These are phyloP conservation scores for Cynodonichthys magdalenae DNA, from an alignment of 2,797 vertebrate species.

Conservation along the genomic window DNA sequence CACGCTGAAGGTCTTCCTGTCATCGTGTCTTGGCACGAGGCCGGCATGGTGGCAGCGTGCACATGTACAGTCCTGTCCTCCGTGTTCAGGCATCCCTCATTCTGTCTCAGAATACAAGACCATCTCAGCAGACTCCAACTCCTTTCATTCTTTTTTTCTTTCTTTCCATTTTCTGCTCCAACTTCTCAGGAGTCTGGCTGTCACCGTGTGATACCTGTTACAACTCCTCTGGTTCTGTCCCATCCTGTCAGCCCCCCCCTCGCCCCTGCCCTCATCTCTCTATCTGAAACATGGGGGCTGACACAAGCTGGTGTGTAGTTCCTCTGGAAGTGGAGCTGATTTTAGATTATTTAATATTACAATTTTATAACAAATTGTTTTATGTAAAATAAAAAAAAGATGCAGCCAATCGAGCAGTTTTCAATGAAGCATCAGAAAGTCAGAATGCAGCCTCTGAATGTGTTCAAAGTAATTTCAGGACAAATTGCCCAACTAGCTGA, in stretches of 20 bases:
- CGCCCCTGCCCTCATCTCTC: slow-evolving; percentile 27
- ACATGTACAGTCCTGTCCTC: slow-evolving; percentile 63
- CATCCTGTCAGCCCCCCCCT: slow-evolving; percentile 43
- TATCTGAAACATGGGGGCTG: slow-evolving; percentile 45
- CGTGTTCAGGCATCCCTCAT: slow-evolving; percentile 70
- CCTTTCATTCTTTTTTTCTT: slow-evolving; percentile 6
- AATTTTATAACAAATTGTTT: not conserved
- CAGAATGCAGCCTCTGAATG: not conserved
- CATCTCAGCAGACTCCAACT: slow-evolving; percentile 38
- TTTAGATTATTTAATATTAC: not conserved
- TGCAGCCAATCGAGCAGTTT: not conserved
- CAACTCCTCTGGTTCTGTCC: slow-evolving; percentile 49
- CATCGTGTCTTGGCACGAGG: slow-evolving; percentile 52
- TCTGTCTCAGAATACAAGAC: slow-evolving; percentile 48
- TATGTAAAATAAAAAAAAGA: not conserved
- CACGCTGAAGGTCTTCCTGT: slow-evolving; percentile 24
- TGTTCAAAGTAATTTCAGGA: not conserved
- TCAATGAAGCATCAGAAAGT: too few relatives aligned
- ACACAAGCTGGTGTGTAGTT: slow-evolving; percentile 40
- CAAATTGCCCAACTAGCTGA: slow-evolving; percentile 17
- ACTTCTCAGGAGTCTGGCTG: slow-evolving; percentile 58
- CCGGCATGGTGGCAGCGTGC: slow-evolving; percentile 67
- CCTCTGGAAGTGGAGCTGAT: slow-evolving; percentile 19
- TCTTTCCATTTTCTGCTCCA: slow-evolving; percentile 33
- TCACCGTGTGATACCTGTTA: slow-evolving; percentile 60